A percentile compares a stretch with the other conserved stretches of the same genome.
Evolutionary conservation across 2,888 invertebrate species (phyloP).

Genomic region (Sisyra nigra): DNA sequence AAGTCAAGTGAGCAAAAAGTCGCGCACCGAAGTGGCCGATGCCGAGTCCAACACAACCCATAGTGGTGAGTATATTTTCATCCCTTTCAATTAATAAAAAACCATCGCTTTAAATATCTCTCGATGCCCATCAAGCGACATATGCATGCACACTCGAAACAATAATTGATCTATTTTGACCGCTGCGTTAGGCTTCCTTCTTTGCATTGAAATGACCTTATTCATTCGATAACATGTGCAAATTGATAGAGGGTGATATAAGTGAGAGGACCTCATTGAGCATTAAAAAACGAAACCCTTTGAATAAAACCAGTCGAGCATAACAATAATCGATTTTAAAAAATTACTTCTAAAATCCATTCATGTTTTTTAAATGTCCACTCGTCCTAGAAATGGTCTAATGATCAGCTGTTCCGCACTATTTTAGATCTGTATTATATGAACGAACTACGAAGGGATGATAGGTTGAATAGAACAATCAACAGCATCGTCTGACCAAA

Average conservation of each 20-base stretch:
- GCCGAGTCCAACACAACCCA: slow-evolving; percentile 84
- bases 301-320: slow-evolving; percentile 15
- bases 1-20: slow-evolving; percentile 45
- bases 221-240: neutral
- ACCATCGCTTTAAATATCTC: neutral
- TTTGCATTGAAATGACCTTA: neutral
- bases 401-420: too few species aligned
- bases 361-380: neutral
- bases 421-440: neutral
- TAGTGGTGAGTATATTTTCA: slow-evolving; percentile 51
- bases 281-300: neutral
- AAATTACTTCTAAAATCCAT: slow-evolving; percentile 12
- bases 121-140: neutral
- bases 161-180: neutral
- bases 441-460: neutral
- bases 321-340: slow-evolving; percentile 15
- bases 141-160: neutral
- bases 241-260: slow-evolving; percentile 1
- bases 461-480: neutral
- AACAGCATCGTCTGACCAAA: too few species aligned
- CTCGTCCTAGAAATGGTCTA: neutral
- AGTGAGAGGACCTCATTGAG: too few species aligned
- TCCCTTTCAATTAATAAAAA: neutral
- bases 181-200: neutral
- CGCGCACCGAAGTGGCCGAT: slow-evolving; percentile 67